A percentile compares a stretch with the other conserved stretches of the same genome.
Evolutionary conservation across 2,888 invertebrate genomes (phyloP).

Genomic region (Ypsolopha scabrella): DNA sequence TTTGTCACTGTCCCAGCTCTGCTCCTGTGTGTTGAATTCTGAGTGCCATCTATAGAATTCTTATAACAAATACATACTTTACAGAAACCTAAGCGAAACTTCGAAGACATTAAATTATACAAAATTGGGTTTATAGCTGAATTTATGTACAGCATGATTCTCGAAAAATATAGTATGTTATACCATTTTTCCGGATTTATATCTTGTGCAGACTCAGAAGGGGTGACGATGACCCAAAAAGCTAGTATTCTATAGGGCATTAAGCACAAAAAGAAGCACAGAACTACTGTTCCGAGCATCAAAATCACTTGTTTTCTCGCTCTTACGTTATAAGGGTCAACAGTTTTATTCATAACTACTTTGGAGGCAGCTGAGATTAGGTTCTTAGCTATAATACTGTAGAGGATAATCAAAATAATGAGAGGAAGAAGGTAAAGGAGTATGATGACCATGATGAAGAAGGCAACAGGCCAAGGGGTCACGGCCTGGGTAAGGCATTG

Average conservation of each 20-base stretch:
- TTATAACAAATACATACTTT: constrained; percentile 73
- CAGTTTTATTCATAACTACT: constrained; percentile 77
- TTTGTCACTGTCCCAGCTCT: constrained; percentile 69
- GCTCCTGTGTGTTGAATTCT: constrained; percentile 46
- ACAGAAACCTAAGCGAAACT: constrained; percentile 86
- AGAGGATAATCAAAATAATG: constrained; percentile 81
- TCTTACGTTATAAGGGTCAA: constrained; percentile 77
- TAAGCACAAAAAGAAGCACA: constrained; percentile 89
- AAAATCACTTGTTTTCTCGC: constrained; percentile 86
- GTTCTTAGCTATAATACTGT: constrained; percentile 86
- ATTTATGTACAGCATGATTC: constrained; percentile 90
- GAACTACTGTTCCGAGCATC: constrained; percentile 88
- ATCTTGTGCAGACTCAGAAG: constrained; percentile 74
- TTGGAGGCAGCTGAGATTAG: constrained; percentile 79
- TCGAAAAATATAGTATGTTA: constrained; percentile 84
- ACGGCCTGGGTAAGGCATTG: constrained; percentile 85
- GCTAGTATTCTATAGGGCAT: constrained; percentile 88
- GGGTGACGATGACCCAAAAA: constrained; percentile 84
- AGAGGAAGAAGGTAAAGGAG: constrained; percentile 87
- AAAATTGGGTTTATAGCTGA: constrained; percentile 92
- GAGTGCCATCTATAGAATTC: constrained; percentile 41
- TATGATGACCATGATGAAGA: constrained; percentile 83
- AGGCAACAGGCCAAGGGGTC: constrained; percentile 80
- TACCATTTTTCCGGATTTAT: constrained; percentile 85
- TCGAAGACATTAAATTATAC: constrained; percentile 93